A percentile compares a stretch with the other conserved stretches of the same genome.
Conservation (phyloP, 2,113 vertebrate genomes). For the Sebastes fasciatus region DNA sequence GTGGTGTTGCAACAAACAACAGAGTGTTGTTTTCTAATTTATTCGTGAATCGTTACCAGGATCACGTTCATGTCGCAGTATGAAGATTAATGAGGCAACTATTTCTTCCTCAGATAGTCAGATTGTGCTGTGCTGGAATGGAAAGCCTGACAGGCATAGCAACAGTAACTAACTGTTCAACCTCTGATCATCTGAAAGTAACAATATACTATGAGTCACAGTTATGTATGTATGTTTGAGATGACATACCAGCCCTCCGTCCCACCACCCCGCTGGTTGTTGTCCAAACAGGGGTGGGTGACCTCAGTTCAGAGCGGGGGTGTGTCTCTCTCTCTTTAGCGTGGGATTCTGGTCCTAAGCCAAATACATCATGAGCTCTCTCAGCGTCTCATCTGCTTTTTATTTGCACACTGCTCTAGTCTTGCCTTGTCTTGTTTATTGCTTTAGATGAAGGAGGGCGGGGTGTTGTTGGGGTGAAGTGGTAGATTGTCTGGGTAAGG, state of each 20-base stretch:
- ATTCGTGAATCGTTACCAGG: too few species aligned
- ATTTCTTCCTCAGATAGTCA: neutral
- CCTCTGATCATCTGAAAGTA: neutral
- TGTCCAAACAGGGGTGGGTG: slow-evolving; percentile 21
- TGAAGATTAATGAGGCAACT: too few species aligned
- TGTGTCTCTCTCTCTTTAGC: slow-evolving; percentile 27
- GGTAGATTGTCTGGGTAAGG: neutral
- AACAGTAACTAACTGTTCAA: neutral
- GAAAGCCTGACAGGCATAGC: neutral
- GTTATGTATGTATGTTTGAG: neutral
- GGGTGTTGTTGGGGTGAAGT: neutral
- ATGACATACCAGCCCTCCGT: neutral
- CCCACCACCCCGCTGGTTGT: neutral
- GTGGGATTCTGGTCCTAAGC: slow-evolving; percentile 68
- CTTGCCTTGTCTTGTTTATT: slow-evolving; percentile 38
- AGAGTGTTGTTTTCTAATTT: too few species aligned
- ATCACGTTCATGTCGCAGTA: too few species aligned
- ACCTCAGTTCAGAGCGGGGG: neutral
- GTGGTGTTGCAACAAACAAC: neutral
- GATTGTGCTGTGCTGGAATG: neutral
- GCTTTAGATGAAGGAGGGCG: slow-evolving; percentile 7
- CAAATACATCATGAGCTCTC: slow-evolving; percentile 53
- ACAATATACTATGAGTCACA: neutral
- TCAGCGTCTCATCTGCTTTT: slow-evolving; percentile 35
- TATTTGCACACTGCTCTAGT: slow-evolving; percentile 29